phyloP scores from a whole-genome alignment of 2,113 vertebrate genomes.

The Alouatta palliata region DNA sequence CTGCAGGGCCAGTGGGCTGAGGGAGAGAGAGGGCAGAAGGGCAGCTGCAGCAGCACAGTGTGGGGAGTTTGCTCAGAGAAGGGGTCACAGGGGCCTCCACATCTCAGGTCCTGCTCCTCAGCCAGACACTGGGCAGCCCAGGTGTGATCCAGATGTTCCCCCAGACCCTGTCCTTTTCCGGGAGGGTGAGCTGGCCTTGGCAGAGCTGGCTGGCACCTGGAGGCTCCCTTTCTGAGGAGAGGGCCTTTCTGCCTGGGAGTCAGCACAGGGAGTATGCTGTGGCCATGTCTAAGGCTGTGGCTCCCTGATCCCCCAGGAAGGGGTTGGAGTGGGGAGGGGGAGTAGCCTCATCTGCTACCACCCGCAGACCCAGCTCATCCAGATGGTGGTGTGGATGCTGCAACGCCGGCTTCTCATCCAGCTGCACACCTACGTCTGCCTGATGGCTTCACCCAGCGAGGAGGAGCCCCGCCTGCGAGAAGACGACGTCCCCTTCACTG shows the following conservation, averaged over 20 bases:
- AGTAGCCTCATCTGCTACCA: background rate
- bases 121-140: background rate
- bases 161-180: too few relatives aligned
- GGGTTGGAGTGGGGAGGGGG: background rate
- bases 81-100: background rate
- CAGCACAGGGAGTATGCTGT: background rate
- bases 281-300: background rate
- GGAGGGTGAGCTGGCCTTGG: background rate
- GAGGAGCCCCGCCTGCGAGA: constrained; percentile 86
- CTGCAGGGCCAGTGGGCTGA: background rate
- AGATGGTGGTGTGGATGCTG: constrained; percentile 99
- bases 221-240: background rate
- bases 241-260: background rate
- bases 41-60: background rate
- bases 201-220: background rate
- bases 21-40: background rate
- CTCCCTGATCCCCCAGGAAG: background rate
- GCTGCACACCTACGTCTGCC: constrained; percentile 96
- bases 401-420: constrained; percentile 95
- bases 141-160: background rate
- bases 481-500: constrained; percentile 88
- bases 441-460: constrained; percentile 93
- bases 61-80: background rate
- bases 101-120: background rate
- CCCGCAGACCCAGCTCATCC: constrained; percentile 95